A percentile compares a stretch with the other conserved stretches of the same genome.
Evolutionary conservation across 2,113 vertebrate species (phyloP).

Genomic region (Crotalus helleri): DNA sequence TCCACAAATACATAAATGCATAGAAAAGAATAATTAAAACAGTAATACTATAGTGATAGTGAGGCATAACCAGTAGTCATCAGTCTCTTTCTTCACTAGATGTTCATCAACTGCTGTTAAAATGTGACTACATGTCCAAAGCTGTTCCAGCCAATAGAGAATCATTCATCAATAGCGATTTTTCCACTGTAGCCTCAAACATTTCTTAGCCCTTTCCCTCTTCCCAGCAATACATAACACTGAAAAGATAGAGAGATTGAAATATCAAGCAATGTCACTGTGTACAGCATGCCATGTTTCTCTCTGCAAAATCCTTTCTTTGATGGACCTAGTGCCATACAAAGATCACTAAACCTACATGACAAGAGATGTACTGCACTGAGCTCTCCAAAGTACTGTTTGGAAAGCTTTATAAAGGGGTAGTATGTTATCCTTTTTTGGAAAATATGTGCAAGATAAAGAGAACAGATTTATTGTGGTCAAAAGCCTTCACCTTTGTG

Average conservation of each 20-base stretch:
- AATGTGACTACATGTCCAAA: neutral
- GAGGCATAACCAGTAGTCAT: neutral
- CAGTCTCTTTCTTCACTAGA: conserved; percentile 21
- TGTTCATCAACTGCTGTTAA: neutral
- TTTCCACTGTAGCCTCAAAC: neutral
- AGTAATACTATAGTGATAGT: neutral
- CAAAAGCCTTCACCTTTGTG: neutral
- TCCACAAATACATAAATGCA: neutral
- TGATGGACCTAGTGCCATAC: conserved; percentile 37
- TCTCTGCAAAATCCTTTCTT: conserved; percentile 27
- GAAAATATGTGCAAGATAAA: neutral
- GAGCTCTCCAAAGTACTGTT: neutral
- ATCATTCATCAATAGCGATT: neutral
- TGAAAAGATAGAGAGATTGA: conserved; percentile 42
- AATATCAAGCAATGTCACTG: conserved; percentile 37
- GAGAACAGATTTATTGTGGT: neutral
- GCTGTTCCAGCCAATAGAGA: conserved; percentile 4
- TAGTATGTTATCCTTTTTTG: conserved; percentile 1
- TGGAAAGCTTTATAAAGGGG: conserved; percentile 29
- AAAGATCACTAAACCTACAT: conserved; percentile 53
- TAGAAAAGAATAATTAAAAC: neutral
- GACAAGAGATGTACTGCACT: conserved; percentile 36
- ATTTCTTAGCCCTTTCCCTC: conserved; percentile 13
- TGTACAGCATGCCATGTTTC: conserved; percentile 36
- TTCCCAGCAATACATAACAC: conserved; percentile 39